Evolutionary conservation across 1,140 invertebrate species (phyloP).

Genomic region (Hesperophylax magnus): DNA sequence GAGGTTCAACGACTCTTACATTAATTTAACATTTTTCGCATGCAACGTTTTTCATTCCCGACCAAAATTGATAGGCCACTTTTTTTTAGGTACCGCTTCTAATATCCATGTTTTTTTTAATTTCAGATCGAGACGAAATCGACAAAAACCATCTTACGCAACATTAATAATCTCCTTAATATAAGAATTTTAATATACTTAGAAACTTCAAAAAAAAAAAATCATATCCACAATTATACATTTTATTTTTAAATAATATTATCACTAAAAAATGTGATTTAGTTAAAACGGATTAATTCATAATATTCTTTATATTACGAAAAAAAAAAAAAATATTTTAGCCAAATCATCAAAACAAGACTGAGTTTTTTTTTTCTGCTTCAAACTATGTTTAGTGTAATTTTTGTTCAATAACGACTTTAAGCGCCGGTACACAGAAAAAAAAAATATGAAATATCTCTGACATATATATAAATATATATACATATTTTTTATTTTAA

Average conservation of each 20-base stretch:
- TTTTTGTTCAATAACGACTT: neutral
- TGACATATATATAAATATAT: no score
- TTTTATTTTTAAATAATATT: no score
- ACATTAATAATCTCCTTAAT: constrained; percentile 22
- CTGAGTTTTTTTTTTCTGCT: constrained; percentile 16
- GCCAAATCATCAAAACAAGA: constrained; percentile 23
- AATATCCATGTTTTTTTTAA: no score
- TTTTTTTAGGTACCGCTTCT: no score
- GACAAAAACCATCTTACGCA: constrained; percentile 13
- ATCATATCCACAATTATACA: no score
- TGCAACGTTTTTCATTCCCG: no score
- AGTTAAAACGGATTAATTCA: constrained; percentile 3
- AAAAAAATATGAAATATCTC: constrained; percentile 6
- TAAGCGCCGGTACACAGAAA: neutral
- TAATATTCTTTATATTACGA: neutral
- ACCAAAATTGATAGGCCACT: no score
- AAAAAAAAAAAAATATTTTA: constrained; percentile 9
- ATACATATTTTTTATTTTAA: neutral
- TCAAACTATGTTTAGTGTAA: neutral
- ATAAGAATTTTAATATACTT: neutral
- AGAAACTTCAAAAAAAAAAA: no score
- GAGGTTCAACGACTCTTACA: no score
- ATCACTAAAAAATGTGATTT: constrained; percentile 27
- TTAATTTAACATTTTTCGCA: no score
- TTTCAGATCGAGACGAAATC: constrained; percentile 24